Percentiles rank a stretch among this genome's conserved stretches.
phyloP scores from a whole-genome alignment of 2,888 invertebrate genomes.

The Achlya flavicornis region DNA sequence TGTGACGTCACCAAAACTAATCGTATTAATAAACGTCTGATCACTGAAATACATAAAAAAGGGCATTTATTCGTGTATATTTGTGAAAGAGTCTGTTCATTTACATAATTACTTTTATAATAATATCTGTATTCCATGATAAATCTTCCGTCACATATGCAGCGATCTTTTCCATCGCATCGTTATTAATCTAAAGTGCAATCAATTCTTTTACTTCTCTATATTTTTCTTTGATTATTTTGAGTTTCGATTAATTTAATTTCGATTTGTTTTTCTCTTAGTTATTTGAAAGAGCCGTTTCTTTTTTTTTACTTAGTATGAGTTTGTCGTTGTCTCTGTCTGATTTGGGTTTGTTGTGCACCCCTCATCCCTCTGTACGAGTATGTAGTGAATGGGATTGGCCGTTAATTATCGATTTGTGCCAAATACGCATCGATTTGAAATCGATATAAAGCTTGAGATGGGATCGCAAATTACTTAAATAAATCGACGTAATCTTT shows the following conservation, averaged over 20 bases:
- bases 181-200: conserved; percentile 38
- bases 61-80: too few relatives aligned
- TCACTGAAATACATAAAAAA: not conserved
- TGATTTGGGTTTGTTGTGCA: conserved; percentile 67
- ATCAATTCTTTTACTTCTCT: conserved; percentile 43
- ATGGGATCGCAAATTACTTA: conserved; percentile 20
- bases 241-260: conserved; percentile 43
- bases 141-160: not conserved
- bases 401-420: conserved; percentile 19
- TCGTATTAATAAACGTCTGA: not conserved
- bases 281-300: conserved; percentile 43
- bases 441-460: conserved; percentile 8
- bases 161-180: not conserved
- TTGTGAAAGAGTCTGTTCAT: too few relatives aligned
- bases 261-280: conserved; percentile 32
- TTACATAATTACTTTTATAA: too few relatives aligned
- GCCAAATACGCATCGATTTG: conserved; percentile 21
- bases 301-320: conserved; percentile 49
- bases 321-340: conserved; percentile 58
- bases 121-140: too few relatives aligned
- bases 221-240: conserved; percentile 46
- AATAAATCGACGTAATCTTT: conserved; percentile 22
- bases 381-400: conserved; percentile 34
- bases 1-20: not conserved
- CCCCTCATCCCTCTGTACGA: conserved; percentile 48